Base-by-base conservation (phyloP, 1,140 invertebrate genomes). In the Calosoma granatense region DNA sequence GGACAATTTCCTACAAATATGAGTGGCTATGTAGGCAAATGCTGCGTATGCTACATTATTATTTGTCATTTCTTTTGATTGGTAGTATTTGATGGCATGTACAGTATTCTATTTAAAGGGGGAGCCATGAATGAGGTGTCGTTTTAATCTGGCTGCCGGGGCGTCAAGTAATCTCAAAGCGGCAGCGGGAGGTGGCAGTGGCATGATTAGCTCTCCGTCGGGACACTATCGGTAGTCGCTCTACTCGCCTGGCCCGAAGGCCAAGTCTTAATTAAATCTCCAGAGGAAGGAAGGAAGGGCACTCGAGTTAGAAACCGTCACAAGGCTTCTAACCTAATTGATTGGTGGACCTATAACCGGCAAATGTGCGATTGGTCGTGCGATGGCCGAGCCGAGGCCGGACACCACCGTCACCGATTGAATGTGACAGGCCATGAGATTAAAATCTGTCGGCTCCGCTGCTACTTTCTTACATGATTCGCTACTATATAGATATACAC, bases 351-450 rank as follows among this genome's bases (percentile, higher is more conserved):
- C 6, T 9, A 17, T 11, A 17, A 17, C 41, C 9, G 6, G 41
- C 41, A 17, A 17, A 12, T 9, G 6, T 3, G 41, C 41, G 41
- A 47, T 36, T 36, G 26, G 26, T n/a, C n/a, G 26, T 6, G n/a
- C 26, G 26, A n/a, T 36, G 26, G 26, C 26, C 14, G 26, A 30
- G 6, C 26, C 26, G 26, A 30, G 4, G 26, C 26, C 26, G 14
- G 6, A 4, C 26, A 14, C 26, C 26, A 6, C 26, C 14, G 26
- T 47, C 41, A 17, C 9, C 41, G 41, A 47, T 47, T 47, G 41
- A 47, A 47, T 47, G 41, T 47, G 41, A 47, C 41, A 47, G 41
- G 41, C 41, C 17, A 47, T 17, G 41, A 47, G 41, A 47, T 47
- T 47, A 47, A 47, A 47, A 47, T 47, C 41, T 47, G 41, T 47